These are phyloP conservation scores for Drymonia ruficornis DNA, from an alignment of 2,888 invertebrate genomes.

Conservation along the genomic window DNA sequence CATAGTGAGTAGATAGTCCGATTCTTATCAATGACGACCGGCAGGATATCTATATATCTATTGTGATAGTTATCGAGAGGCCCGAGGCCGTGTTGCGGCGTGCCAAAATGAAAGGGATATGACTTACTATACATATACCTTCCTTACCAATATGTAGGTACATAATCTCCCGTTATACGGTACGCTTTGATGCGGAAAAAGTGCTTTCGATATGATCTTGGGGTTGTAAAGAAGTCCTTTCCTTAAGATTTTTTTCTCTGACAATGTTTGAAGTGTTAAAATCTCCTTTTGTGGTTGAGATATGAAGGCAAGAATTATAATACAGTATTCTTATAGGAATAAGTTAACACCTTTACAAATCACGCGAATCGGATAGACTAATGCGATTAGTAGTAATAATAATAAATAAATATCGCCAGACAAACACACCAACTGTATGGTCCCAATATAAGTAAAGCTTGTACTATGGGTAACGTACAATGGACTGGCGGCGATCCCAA, in stretches of 20 bases:
- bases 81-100: slow-evolving; percentile 44
- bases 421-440: no score
- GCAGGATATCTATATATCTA: slow-evolving; percentile 16
- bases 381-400: no score
- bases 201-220: background rate
- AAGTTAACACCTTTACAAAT: background rate
- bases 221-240: background rate
- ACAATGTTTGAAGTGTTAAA: slow-evolving; percentile 6
- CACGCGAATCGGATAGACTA: no score
- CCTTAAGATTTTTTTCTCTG: slow-evolving; percentile 4
- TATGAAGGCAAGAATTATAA: background rate
- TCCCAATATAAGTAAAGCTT: no score
- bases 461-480: no score
- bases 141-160: no score
- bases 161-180: slow-evolving; percentile 15
- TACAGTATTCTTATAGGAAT: no score
- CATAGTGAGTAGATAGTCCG: no score
- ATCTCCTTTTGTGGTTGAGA: background rate
- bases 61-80: slow-evolving; percentile 26
- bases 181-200: slow-evolving; percentile 28
- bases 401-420: no score
- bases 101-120: slow-evolving; percentile 38
- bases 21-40: slow-evolving; percentile 2
- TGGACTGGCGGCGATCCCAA: no score
- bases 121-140: slow-evolving; percentile 34